phyloP scores from a whole-genome alignment of 35 echinoderm and acorn worm species.

The Apostichopus parvimensis region DNA sequence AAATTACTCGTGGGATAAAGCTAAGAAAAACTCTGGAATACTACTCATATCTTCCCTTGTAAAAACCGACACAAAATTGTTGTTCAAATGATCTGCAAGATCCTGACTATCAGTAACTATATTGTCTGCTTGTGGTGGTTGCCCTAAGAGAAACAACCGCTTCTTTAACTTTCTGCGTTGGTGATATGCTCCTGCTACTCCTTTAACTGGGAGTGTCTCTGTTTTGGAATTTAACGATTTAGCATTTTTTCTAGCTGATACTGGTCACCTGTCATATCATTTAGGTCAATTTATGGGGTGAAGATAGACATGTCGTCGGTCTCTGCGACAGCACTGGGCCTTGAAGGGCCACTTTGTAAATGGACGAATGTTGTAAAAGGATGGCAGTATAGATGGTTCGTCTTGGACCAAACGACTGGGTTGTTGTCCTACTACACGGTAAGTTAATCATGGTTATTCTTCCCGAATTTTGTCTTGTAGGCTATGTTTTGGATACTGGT shows the following conservation, averaged over 20 bases:
- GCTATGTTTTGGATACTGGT: too few species aligned
- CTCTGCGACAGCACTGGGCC: slow-evolving; percentile 37
- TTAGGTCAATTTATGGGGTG: neutral
- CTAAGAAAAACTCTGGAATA: too few species aligned
- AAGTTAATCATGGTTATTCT: slow-evolving; percentile 42
- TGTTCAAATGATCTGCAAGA: too few species aligned
- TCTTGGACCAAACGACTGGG: slow-evolving; percentile 82
- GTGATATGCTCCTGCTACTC: too few species aligned
- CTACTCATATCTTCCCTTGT: too few species aligned
- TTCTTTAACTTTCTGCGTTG: too few species aligned
- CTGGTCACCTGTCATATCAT: neutral
- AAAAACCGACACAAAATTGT: too few species aligned
- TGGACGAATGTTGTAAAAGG: slow-evolving; percentile 99
- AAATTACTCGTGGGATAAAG: too few species aligned
- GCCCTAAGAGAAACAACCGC: too few species aligned
- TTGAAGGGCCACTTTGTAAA: slow-evolving; percentile 94
- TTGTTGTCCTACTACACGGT: slow-evolving; percentile 94
- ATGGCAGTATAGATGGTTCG: slow-evolving; percentile 99
- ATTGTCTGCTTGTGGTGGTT: too few species aligned
- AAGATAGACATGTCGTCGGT: slow-evolving; percentile 52
- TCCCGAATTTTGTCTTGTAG: neutral
- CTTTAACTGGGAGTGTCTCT: neutral
- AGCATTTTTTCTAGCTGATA: neutral
- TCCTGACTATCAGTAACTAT: too few species aligned
- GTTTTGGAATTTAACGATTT: neutral